Base-by-base conservation (phyloP, 2,888 invertebrate genomes). In the Apamea anceps region DNA sequence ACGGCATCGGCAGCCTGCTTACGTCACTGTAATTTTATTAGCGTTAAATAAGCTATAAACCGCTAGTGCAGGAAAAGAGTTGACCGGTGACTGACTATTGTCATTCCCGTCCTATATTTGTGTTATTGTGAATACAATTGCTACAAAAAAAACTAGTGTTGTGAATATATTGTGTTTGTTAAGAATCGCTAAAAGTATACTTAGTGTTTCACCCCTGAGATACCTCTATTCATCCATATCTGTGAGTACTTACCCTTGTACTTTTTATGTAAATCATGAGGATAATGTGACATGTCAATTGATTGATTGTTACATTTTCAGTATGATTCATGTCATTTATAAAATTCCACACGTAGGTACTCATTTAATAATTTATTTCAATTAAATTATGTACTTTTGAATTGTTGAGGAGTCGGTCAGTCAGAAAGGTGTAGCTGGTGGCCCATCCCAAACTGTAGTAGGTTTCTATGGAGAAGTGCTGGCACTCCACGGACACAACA, bases 51-150 rank as follows among this genome's bases (percentile, higher is more conserved):
- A 62, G 21, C 66, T 51, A 54, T 60, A 72, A 77, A 67, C 67
- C 6, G 67, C 62, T 72, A 81, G 71, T 74, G 1, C 60, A 82
- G 84, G 80, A 79, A 84, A 79, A 79, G 37, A 71, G 45, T 25
- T 62, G 70, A 70, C n/a, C 21, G 70, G 42, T 15, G 37, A 37
- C 57, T 15, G 72, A 37, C 57, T 15, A 15, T 68, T 70, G 63
- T 42, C 28, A 63, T 32, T 65, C 42, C 10, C 18, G 48, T 54
- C 48, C 15, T 32, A 2, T 37, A 13, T 15, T 48, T 48, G 48
- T 48, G 25, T 13, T 37, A 18, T n/a, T 51, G 57, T 72, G 12
- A 51, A 51, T 32, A 60, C 21, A 25, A 66, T 21, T 77, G 45
- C 3, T 72, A 15, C 0, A 60, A 25, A 60, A 18, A 1, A 32